A percentile compares a stretch with the other conserved stretches of the same genome.
phyloP scores from a whole-genome alignment of 2,888 invertebrate genomes.

The Baccha elongata region DNA sequence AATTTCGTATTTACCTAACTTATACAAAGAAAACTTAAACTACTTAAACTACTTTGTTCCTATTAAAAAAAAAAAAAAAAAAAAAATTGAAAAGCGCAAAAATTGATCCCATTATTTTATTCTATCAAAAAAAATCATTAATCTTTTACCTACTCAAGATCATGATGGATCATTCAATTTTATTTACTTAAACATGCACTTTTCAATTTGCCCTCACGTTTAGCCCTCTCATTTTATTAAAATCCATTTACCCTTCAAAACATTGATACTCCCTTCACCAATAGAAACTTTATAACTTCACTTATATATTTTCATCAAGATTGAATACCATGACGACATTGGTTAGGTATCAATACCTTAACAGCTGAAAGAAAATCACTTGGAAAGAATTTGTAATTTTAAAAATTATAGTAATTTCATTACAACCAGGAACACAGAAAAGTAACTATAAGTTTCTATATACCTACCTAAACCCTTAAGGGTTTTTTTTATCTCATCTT shows the following conservation, averaged over 20 bases:
- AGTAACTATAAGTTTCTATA: background rate
- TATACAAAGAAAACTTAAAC: too few relatives aligned
- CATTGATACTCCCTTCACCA: constrained; percentile 40
- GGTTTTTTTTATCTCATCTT: constrained; percentile 35
- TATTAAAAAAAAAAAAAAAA: too few relatives aligned
- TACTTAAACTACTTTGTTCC: too few relatives aligned
- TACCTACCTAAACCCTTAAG: constrained; percentile 55
- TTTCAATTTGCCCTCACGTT: constrained; percentile 37
- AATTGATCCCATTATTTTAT: too few relatives aligned
- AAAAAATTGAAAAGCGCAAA: too few relatives aligned
- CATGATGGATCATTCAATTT: constrained; percentile 37
- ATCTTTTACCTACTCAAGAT: background rate
- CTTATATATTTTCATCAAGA: background rate
- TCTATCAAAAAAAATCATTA: constrained; percentile 4
- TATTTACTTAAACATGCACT: constrained; percentile 51
- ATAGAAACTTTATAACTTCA: constrained; percentile 39
- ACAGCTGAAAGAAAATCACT: constrained; percentile 33
- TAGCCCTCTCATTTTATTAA: constrained; percentile 33
- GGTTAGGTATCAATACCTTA: background rate
- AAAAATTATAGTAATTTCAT: constrained; percentile 72
- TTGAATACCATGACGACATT: constrained; percentile 1
- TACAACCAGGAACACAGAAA: constrained; percentile 30
- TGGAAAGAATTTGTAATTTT: constrained; percentile 52
- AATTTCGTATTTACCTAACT: too few relatives aligned
- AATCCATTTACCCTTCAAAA: constrained; percentile 22